Evolutionary conservation across 2,113 vertebrate genomes (phyloP), one percentile per base, ranked within the genome.

Genomic region (Passer domesticus): DNA sequence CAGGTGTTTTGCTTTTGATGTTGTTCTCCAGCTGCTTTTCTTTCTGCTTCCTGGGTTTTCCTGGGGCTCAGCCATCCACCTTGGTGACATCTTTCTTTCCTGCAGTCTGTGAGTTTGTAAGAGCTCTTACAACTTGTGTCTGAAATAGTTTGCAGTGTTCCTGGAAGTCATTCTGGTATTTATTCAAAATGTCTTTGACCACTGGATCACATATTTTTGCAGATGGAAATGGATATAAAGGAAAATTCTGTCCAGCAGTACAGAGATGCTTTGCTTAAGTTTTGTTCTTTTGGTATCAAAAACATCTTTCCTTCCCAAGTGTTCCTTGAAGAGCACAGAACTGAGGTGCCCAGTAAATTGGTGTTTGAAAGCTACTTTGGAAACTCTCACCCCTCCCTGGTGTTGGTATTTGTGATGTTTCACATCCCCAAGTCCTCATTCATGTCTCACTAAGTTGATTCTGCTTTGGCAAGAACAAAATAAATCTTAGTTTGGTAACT

Each of bases 361-460:
- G 2, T 67, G 5, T 67, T 75, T 70, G 52, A 60, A 67, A 69
- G 30, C 20, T 35, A 2, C 30, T 72, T 49, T 53, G 43, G 20
- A 30, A 78, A 15, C 9, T 50, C 50, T 35, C 12, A 24, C n/a
- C 47, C 64, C 25, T 46, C n/a, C 35, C 68, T 75, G 35, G 3
- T 43, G 21, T 49, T 81, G 80, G 4, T 52, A 18, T 53, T 69
- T 41, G 4, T 39, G 50, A 62, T 60, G 13, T 64, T 77, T 41
- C 8, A 1, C n/a, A 10, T 43, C 30, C 33, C 7, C 16, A 31
- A 0, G 13, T 49, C 16, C 11, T 56, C 33, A 24, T 13, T 77
- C 13, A 2, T 17, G 5, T 43, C 67, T 88, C 46, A 18, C 21
- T 20, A 14, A 39, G 22, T 43, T 78, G 11, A 13, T 81, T 87